A percentile compares a stretch with the other conserved stretches of the same genome.
phyloP scores from a whole-genome alignment of 2,113 vertebrate species.

The Epinephelus lanceolatus region DNA sequence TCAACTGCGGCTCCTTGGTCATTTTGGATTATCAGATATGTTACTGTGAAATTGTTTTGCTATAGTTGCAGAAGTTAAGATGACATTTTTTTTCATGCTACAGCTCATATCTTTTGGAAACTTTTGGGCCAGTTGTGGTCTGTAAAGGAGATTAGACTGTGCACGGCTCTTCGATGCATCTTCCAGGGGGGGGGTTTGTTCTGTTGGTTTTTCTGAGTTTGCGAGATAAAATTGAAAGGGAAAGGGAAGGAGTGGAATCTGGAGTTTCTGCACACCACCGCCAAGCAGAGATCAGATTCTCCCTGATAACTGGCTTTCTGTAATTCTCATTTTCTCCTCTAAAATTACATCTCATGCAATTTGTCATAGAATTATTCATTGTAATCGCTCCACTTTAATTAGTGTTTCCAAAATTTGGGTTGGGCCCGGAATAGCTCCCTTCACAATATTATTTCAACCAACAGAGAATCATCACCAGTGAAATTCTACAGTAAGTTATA shows the following conservation, averaged over 20 bases:
- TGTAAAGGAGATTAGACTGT: slow-evolving; percentile 4
- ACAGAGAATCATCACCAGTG: slow-evolving; percentile 1
- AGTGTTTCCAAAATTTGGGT: slow-evolving; percentile 2
- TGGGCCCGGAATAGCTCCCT: background rate
- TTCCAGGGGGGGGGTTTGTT: slow-evolving; percentile 19
- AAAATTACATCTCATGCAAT: slow-evolving; percentile 23
- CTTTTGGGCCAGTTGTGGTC: background rate
- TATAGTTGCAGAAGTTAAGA: slow-evolving; percentile 5
- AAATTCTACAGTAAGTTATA: background rate
- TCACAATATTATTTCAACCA: slow-evolving; percentile 5
- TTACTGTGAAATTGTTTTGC: background rate
- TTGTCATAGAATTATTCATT: slow-evolving; percentile 27
- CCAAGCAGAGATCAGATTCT: slow-evolving; percentile 48
- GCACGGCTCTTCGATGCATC: background rate
- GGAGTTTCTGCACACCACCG: slow-evolving; percentile 82
- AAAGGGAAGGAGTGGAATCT: slow-evolving; percentile 63
- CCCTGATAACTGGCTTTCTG: slow-evolving; percentile 27
- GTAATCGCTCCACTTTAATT: slow-evolving; percentile 15
- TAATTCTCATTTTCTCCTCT: slow-evolving; percentile 27
- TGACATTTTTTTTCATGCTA: background rate
- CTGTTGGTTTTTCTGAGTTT: slow-evolving; percentile 11
- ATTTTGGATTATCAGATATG: slow-evolving; percentile 5
- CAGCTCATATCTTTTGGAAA: slow-evolving; percentile 6
- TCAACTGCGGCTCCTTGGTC: slow-evolving; percentile 15
- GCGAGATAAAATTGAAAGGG: slow-evolving; percentile 14